Conservation (phyloP, 2,113 vertebrate genomes). For the Rhea americana region DNA sequence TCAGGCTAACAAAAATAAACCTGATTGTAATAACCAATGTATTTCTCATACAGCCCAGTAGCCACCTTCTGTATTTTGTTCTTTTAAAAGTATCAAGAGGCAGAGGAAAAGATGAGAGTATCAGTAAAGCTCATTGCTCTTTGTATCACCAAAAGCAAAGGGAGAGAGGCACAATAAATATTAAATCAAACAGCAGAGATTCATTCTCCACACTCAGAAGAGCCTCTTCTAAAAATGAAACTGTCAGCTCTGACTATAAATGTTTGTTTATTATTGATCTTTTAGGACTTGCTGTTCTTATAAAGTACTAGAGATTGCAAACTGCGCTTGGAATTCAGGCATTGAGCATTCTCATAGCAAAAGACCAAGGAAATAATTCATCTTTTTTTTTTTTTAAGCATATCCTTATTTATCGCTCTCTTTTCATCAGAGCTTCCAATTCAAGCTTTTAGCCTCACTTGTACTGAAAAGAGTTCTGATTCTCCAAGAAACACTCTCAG, state of each 20-base stretch:
- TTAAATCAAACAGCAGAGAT: conserved; percentile 43
- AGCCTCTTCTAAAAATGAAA: conserved; percentile 40
- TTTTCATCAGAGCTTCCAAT: conserved; percentile 27
- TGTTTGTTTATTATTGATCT: conserved; percentile 60
- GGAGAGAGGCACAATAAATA: conserved; percentile 38
- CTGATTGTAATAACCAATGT: neutral
- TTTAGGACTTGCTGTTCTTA: conserved; percentile 7
- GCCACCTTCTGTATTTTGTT: neutral
- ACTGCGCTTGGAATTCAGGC: conserved; percentile 1
- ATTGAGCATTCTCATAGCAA: conserved; percentile 12
- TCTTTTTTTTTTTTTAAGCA: neutral
- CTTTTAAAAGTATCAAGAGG: neutral
- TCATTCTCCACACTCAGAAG: conserved; percentile 22
- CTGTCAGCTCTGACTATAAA: conserved; percentile 40
- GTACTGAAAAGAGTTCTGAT: neutral
- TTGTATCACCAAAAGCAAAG: conserved; percentile 7
- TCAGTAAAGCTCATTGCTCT: neutral
- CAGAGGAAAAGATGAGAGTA: neutral
- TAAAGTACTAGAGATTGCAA: neutral
- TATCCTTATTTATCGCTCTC: neutral
- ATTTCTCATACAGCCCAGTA: neutral
- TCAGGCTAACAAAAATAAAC: neutral
- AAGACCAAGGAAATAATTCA: neutral
- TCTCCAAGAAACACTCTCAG: neutral
- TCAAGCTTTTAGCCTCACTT: conserved; percentile 9